Evolutionary conservation across 2,797 vertebrate species (phyloP).

Genomic region (Poeciliopsis turneri): DNA sequence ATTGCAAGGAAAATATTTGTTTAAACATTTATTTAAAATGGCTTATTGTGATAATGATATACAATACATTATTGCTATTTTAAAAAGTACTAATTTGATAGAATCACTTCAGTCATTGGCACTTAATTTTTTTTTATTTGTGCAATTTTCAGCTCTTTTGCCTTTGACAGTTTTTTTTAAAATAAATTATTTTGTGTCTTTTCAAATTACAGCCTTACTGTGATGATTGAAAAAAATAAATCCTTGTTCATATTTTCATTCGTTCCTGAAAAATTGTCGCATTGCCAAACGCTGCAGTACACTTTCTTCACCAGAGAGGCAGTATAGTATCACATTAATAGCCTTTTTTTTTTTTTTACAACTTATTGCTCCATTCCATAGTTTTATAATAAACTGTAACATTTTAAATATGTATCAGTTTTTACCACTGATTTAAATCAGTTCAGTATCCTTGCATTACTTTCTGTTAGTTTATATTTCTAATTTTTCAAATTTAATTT

Average conservation of each 20-base stretch:
- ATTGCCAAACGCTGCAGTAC: not conserved
- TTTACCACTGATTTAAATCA: not conserved
- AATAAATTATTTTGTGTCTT: not conserved
- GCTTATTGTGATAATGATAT: too few species aligned
- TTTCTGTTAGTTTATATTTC: not conserved
- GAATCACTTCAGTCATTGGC: not conserved
- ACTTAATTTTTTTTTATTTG: not conserved
- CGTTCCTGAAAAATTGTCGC: not conserved
- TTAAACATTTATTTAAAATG: not conserved
- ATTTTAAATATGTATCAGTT: not conserved
- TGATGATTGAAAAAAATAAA: not conserved
- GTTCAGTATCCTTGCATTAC: not conserved
- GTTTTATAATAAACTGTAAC: not conserved
- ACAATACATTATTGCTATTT: not conserved
- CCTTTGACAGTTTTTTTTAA: not conserved
- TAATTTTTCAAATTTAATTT: not conserved
- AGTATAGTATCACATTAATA: constrained; percentile 30
- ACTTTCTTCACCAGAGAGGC: constrained; percentile 17
- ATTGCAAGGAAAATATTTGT: not conserved
- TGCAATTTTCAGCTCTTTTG: not conserved
- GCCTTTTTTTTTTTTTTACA: not conserved
- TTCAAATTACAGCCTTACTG: not conserved
- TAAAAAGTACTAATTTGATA: not conserved
- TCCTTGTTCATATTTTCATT: not conserved
- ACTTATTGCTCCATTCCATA: not conserved